A percentile compares a stretch with the other conserved stretches of the same genome.
Evolutionary conservation across 2,797 vertebrate genomes (phyloP).

Genomic region (Nothura maculosa): DNA sequence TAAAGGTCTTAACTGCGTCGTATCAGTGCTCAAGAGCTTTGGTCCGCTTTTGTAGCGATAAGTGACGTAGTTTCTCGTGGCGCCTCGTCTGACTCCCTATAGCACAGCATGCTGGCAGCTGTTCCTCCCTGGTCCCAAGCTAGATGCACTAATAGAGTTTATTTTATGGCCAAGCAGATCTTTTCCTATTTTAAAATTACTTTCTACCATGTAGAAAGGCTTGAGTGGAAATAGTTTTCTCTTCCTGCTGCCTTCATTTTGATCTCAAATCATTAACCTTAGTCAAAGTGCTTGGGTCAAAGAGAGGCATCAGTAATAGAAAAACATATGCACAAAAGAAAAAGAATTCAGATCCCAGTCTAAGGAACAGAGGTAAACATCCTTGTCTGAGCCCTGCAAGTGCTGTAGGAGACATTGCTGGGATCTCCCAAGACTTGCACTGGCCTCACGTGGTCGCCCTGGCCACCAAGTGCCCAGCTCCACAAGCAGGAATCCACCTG

Average conservation of each 20-base stretch:
- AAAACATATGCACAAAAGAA: conserved; percentile 6
- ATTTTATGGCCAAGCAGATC: not conserved
- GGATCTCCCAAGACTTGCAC: not conserved
- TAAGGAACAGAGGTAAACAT: not conserved
- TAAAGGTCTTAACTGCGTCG: not conserved
- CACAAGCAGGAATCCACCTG: not conserved
- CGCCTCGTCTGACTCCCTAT: not conserved
- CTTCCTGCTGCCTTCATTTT: not conserved
- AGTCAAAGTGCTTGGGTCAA: not conserved
- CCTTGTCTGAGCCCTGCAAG: not conserved
- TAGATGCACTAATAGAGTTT: not conserved
- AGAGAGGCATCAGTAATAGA: conserved; percentile 5
- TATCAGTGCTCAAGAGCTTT: not conserved
- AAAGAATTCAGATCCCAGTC: not conserved
- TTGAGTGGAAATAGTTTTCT: not conserved
- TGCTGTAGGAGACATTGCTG: not conserved
- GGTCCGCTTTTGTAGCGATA: not conserved
- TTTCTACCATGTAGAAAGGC: not conserved
- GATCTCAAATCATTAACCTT: not conserved
- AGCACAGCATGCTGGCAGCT: not conserved
- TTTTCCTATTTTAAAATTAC: not conserved
- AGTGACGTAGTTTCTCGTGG: not conserved
- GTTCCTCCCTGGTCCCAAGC: not conserved
- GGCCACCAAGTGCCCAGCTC: not conserved
- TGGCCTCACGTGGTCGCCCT: not conserved